Base-by-base conservation (phyloP, 2,888 invertebrate species). In the Carterocephalus palaemon region DNA sequence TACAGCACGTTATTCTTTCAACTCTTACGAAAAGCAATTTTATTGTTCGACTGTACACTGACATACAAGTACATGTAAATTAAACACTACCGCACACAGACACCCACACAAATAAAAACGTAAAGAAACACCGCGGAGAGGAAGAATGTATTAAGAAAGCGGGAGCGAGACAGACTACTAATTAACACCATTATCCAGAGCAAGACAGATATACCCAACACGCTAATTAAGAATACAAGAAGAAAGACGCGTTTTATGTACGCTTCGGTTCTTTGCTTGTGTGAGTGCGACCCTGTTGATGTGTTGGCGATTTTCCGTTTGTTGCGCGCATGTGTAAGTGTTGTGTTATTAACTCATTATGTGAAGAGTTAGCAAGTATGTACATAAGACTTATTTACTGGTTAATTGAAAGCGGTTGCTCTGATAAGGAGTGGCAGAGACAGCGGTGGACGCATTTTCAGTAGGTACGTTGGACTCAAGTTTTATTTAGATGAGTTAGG, bases 221-320 rank as follows among this genome's bases (percentile, higher is more conserved):
- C 89, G 89, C 90, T 90, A 90, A 90, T 90, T 90, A 90, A 90
- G 90, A 90, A 90, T 90, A 88, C 89, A 81, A 87, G 90, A 90
- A 90, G 90, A 89, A 90, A 90, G 81, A 81, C 88, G 78, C 77
- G 75, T 84, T 81, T 80, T 83, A 85, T 81, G 76, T 84, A 80
- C 86, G 65, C 61, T 58, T 54, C 60, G 84, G 85, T 74, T 59
- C 54, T 65, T 62, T 62, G 51, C 42, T 53, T 60, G 79, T 77
- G 70, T 67, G 70, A 34, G 75, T 65, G 52, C 48, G 41, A 48
- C 58, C 66, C 57, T 71, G 55, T 67, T 58, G 62, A 62, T 67
- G 70, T 73, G 70, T 63, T 64, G 62, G 56, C 57, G 64, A 69
- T 74, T 76, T 77, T 75, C 75, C 76, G 67, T 72, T 71, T 70